Evolutionary conservation across 2,797 vertebrate species (phyloP).

Genomic region (Microchirus variegatus): DNA sequence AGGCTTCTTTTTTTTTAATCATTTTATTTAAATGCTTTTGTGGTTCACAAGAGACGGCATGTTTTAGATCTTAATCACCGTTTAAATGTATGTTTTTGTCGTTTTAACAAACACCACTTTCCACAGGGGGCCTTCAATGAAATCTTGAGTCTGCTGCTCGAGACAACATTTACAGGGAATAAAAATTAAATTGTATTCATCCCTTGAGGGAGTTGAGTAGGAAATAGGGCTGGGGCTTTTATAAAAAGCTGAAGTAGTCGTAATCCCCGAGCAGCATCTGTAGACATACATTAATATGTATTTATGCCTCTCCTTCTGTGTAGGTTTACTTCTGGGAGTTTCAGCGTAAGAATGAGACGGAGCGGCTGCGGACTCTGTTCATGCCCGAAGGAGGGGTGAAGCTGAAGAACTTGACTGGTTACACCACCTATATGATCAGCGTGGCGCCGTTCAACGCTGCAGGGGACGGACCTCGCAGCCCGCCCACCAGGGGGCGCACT

Average conservation of each 20-base stretch:
- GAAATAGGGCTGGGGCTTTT: conserved; percentile 41
- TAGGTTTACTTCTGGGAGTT: conserved; percentile 97
- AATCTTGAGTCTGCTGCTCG: conserved; percentile 35
- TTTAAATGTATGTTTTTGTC: conserved; percentile 37
- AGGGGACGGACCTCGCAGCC: conserved; percentile 91
- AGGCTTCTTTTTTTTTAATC: conserved; percentile 14
- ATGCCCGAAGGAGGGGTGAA: conserved; percentile 90
- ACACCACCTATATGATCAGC: conserved; percentile 95
- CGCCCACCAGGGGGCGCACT: conserved; percentile 85
- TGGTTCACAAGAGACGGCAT: conserved; percentile 16
- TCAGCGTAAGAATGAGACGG: conserved; percentile 86
- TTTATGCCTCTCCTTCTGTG: conserved; percentile 17
- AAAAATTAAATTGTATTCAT: conserved; percentile 44
- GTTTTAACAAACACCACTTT: conserved; percentile 19
- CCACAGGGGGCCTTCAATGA: conserved; percentile 29
- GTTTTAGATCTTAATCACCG: conserved; percentile 33
- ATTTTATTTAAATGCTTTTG: conserved; percentile 17
- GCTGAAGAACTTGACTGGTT: conserved; percentile 95
- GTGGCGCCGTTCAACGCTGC: conserved; percentile 93
- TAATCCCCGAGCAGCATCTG: conserved; percentile 24
- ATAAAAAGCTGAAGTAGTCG: conserved; percentile 27
- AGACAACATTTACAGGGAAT: conserved; percentile 53
- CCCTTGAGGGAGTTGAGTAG: conserved; percentile 37
- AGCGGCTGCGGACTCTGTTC: conserved; percentile 90
- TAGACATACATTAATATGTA: conserved; percentile 28